A percentile compares a stretch with the other conserved stretches of the same genome.
Conservation (phyloP, 2,797 vertebrate species). For the Sebastes nivosus region DNA sequence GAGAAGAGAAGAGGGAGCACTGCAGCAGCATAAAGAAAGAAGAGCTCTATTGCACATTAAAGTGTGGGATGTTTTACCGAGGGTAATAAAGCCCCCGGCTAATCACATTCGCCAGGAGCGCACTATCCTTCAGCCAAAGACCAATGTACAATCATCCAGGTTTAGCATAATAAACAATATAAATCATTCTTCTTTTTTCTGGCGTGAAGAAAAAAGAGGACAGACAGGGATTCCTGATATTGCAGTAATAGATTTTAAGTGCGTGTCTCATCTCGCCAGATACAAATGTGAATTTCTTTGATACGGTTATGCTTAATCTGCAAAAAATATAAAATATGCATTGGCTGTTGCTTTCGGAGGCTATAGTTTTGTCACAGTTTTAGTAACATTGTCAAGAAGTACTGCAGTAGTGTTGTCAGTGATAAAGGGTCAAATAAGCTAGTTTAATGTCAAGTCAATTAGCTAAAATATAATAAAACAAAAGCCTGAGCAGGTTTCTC, state of each 20-base stretch:
- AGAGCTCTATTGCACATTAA: conserved; percentile 78
- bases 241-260: conserved; percentile 25
- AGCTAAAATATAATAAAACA: background rate
- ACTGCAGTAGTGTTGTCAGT: background rate
- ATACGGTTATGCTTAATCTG: conserved; percentile 35
- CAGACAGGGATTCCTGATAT: conserved; percentile 13
- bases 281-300: conserved; percentile 38
- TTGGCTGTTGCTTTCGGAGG: background rate
- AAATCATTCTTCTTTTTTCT: conserved; percentile 23
- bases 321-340: conserved; percentile 12
- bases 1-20: conserved; percentile 61
- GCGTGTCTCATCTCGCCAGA: background rate
- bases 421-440: background rate
- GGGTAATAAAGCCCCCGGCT: conserved; percentile 78
- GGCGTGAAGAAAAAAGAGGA: background rate
- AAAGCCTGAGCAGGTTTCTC: background rate
- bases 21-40: conserved; percentile 77
- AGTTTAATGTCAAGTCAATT: background rate
- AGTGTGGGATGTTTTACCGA: conserved; percentile 80
- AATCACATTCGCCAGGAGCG: conserved; percentile 76
- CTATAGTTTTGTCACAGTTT: conserved; percentile 7
- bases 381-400: background rate
- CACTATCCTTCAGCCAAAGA: conserved; percentile 67
- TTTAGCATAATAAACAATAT: conserved; percentile 57
- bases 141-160: conserved; percentile 49